Evolutionary conservation across 2,888 invertebrate genomes (phyloP), one percentile per base, ranked within the genome.

Genomic region (Cistogaster globosa): DNA sequence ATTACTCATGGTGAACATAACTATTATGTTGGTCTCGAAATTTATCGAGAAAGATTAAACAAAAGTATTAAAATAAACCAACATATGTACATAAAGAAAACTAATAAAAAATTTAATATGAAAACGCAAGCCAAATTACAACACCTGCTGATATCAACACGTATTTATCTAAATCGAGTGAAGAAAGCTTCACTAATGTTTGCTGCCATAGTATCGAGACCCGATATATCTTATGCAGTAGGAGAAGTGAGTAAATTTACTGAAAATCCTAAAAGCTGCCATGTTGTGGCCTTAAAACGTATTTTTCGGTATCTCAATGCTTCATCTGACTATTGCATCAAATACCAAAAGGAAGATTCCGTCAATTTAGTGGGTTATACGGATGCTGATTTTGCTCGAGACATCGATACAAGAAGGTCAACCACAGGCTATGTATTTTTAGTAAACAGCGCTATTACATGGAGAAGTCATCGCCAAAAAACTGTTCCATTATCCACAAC

Each of bases 391-490:
- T 87, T 86, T 76, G 87, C 86, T 76, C 83, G 87, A 7, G 83
- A 87, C 55, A 51, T 69, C 8, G 71, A 67, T 26, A 86, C 86
- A 16, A 74, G 87, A 81, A 75, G 82, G 32, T 88, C 88, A 51
- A 88, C 87, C 4, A 77, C 81, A 81, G 88, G 87, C 11, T 86
- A 84, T 55, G 80, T 88, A 16, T 87, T 87, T 72, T 42, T 84
- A 51, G 78, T 88, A 22, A 82, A 87, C 36, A 88, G 88, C 38
- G 77, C 87, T 0, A 86, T 91, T 3, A 86, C 87, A 0, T 91
- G 90, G 90, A 48, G 69, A n/a, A 90, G 89, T 48, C 81, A 88
- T 77, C 65, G 88, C 51, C 91, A 91, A 84, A 75, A 87, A 69
- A 82, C 84, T 8, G 89, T 91, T 16, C 84, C 89, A 18, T 83